Evolutionary conservation across 2,113 vertebrate species (phyloP).

Genomic region (Oncorhynchus masou): DNA sequence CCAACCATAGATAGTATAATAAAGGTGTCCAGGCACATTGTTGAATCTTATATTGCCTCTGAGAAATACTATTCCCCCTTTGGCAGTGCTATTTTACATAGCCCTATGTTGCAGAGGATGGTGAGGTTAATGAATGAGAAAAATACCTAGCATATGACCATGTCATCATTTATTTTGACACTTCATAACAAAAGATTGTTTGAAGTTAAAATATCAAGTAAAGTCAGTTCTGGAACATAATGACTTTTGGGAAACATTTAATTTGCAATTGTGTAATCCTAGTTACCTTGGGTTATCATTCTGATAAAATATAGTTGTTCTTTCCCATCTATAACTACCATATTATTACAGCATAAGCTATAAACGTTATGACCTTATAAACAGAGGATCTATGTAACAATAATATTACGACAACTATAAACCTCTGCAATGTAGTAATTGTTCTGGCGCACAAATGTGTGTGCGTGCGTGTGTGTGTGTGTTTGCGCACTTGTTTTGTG

Average conservation of each 20-base stretch:
- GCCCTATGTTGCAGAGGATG: background rate
- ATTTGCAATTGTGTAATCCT: no score
- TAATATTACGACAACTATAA: conserved; percentile 53
- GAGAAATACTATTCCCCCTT: background rate
- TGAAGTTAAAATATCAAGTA: no score
- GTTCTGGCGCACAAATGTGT: background rate
- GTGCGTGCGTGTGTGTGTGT: conserved; percentile 16
- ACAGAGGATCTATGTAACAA: conserved; percentile 46
- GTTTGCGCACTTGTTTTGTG: no score
- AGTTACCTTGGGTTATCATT: conserved; percentile 5
- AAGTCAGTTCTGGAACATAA: no score
- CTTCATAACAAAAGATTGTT: no score
- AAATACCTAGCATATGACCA: background rate
- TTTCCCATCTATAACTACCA: conserved; percentile 46
- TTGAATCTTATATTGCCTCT: background rate
- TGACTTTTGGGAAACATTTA: no score
- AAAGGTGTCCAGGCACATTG: background rate
- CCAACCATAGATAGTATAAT: background rate
- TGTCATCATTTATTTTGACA: background rate
- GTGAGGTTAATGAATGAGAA: background rate
- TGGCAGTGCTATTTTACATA: background rate
- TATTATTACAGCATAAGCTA: conserved; percentile 43
- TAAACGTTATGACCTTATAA: conserved; percentile 53
- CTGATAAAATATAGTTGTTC: conserved; percentile 14
- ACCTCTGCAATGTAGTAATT: conserved; percentile 40